A percentile compares a stretch with the other conserved stretches of the same genome.
Evolutionary conservation across 2,113 vertebrate species (phyloP).

Genomic region (Cryptomyrus ogoouensis): DNA sequence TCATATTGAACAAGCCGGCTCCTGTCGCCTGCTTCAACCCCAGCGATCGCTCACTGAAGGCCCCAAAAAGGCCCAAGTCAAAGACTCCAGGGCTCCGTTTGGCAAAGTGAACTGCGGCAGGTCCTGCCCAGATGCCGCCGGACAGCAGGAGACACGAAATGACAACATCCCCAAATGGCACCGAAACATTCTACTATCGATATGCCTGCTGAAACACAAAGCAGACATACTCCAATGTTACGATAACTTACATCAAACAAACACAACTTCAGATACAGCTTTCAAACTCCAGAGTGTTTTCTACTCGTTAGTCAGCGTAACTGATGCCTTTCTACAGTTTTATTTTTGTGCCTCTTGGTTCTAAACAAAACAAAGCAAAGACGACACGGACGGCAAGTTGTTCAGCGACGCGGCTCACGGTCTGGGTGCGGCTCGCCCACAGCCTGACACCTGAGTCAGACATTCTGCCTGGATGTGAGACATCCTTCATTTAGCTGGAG

Average conservation of each 20-base stretch:
- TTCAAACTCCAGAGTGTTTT: background rate
- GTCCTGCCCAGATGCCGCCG: background rate
- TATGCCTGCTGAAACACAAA: background rate
- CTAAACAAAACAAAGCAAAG: background rate
- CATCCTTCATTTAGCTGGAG: background rate
- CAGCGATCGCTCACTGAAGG: background rate
- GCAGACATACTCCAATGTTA: background rate
- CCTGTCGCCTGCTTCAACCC: background rate
- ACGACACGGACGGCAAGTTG: background rate
- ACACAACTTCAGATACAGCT: background rate
- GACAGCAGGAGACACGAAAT: background rate
- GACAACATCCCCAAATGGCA: background rate
- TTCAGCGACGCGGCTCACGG: background rate
- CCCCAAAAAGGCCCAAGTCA: background rate
- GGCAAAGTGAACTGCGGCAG: background rate
- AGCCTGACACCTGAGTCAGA: background rate
- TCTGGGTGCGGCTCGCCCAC: background rate
- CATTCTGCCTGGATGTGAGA: background rate
- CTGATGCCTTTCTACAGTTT: background rate
- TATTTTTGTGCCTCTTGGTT: background rate
- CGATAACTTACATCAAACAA: background rate
- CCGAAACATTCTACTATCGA: background rate
- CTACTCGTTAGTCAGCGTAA: background rate
- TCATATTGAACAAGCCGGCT: background rate
- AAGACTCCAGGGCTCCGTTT: background rate